Conservation (phyloP, 2,888 invertebrate species). For the Parnassius glacialis region DNA sequence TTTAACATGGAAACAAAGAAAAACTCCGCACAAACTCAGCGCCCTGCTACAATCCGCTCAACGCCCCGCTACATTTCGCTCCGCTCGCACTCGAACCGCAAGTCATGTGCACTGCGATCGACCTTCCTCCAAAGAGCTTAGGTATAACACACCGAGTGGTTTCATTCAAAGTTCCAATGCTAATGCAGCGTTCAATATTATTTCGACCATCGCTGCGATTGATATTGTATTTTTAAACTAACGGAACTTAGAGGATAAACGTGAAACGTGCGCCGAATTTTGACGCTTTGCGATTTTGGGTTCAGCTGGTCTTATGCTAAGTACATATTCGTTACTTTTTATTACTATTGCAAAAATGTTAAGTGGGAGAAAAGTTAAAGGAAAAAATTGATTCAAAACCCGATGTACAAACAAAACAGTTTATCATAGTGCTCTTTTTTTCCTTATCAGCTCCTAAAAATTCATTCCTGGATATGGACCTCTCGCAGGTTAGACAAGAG, state of each 20-base stretch:
- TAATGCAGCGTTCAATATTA: constrained; percentile 45
- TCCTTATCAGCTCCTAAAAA: too few relatives aligned
- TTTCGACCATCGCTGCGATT: constrained; percentile 31
- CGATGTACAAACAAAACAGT: too few relatives aligned
- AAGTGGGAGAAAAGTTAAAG: too few relatives aligned
- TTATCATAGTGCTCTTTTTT: too few relatives aligned
- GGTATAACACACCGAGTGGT: constrained; percentile 40
- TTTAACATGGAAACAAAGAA: too few relatives aligned
- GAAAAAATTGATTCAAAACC: too few relatives aligned
- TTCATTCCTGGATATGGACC: too few relatives aligned
- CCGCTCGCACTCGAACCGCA: constrained; percentile 39
- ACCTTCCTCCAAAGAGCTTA: constrained; percentile 53
- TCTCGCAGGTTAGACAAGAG: too few relatives aligned
- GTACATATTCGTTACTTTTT: too few relatives aligned
- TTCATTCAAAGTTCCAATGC: constrained; percentile 37
- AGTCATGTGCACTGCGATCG: constrained; percentile 51
- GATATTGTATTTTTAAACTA: constrained; percentile 33
- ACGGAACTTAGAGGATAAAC: constrained; percentile 7
- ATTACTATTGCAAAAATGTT: too few relatives aligned
- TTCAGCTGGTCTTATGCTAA: background rate
- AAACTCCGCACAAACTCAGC: background rate
- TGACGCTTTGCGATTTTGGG: constrained; percentile 5
- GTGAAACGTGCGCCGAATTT: constrained; percentile 9
- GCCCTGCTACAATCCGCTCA: background rate
- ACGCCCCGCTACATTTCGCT: background rate